Base-by-base conservation (phyloP, 2,113 vertebrate genomes). In the Forbesichthys agassizii region DNA sequence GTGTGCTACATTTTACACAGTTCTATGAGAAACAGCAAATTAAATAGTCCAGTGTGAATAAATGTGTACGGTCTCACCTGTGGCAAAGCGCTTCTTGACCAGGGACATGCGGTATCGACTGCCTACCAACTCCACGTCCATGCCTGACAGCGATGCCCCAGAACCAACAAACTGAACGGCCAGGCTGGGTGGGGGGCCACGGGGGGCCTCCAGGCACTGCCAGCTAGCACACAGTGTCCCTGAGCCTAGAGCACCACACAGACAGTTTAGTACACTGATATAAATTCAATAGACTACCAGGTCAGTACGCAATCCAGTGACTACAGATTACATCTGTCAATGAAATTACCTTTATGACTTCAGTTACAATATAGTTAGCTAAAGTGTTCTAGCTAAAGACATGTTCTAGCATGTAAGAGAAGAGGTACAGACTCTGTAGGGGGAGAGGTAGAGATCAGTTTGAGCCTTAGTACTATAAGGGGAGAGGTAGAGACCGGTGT, bases 81-180 rank as follows among this genome's bases (percentile, higher is more conserved):
- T 96, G 16, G 96, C 95, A 0, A 99, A 98, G 70, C 96, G 95
- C 81, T 96, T 96, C 91, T 99, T 99, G 68, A 99, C 90, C 74
- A 99, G 92, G 0, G 97, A 98, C 95, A 99, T 95, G 64, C 97
- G 95, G 89, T 98, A 99, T 42, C 94, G 94, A 0, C 90, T 80
- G 4, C 96, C 93, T 49, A 96, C 94, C 81, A 98, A 92, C 85
- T 97, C 95, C 87, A 99, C 81, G 48, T 94, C 94, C 57, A 96
- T 85, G 0, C 96, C 96, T 0, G 96, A 96, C 78, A 98, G 78
- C 0, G 96, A 96, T 12, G 93, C 90, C 56, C 96, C 97, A 4
- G 96, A 95, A 3, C 96, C 95, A 85, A 94, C 95, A 77, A 99
- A 98, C 93, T 97, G 96, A 1, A 97, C 95, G 0, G 95, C 96